A percentile compares a stretch with the other conserved stretches of the same genome.
These are phyloP conservation scores for Papilio machaon DNA, from an alignment of 1,140 invertebrate species.

Conservation along the genomic window DNA sequence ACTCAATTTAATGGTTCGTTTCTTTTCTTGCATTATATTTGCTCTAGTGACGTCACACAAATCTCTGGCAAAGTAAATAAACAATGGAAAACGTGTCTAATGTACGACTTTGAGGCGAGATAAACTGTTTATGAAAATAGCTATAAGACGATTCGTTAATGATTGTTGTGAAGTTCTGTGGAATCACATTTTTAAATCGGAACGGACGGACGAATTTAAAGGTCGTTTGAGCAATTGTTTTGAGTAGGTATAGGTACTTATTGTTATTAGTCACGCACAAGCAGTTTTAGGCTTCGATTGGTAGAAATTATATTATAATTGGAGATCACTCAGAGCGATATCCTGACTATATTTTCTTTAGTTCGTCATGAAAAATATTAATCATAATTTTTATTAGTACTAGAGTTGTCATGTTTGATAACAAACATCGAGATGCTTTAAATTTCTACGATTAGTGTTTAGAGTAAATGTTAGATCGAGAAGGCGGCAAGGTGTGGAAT, in stretches of 20 bases:
- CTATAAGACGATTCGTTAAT: not conserved
- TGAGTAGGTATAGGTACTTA: too few relatives aligned
- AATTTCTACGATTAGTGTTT: not conserved
- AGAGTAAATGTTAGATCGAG: not conserved
- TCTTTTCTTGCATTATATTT: not conserved
- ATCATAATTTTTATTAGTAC: not conserved
- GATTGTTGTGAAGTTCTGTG: not conserved
- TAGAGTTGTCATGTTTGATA: not conserved
- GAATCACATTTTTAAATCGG: not conserved
- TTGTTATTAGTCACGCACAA: too few relatives aligned
- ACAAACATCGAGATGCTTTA: not conserved
- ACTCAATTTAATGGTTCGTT: not conserved
- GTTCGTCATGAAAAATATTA: too few relatives aligned
- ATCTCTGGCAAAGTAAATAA: slow-evolving; percentile 2
- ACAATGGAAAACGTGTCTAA: not conserved
- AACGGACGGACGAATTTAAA: not conserved
- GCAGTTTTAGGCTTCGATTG: too few relatives aligned
- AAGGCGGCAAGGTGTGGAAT: not conserved
- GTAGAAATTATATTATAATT: too few relatives aligned
- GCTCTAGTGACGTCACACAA: not conserved
- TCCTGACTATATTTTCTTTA: too few relatives aligned
- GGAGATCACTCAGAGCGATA: too few relatives aligned
- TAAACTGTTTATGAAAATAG: not conserved
- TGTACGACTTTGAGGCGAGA: not conserved
- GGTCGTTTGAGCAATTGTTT: not conserved